Evolutionary conservation across 92 coral and sea anemone genomes (phyloP).

Genomic region (Zoanthus gigantus): DNA sequence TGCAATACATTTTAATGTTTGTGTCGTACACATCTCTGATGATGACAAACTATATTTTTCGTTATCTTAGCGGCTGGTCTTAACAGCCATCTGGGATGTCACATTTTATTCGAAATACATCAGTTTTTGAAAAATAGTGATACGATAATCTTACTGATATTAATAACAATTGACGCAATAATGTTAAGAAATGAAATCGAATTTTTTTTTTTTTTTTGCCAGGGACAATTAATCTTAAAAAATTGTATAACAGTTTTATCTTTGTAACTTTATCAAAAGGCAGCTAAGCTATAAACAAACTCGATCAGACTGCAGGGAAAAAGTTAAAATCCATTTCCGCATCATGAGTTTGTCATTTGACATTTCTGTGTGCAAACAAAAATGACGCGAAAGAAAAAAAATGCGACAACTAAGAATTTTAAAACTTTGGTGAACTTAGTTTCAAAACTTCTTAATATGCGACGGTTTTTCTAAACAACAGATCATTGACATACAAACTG

Average conservation of each 20-base stretch:
- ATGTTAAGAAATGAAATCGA: too few species aligned
- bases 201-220: too few species aligned
- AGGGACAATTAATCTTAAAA: too few species aligned
- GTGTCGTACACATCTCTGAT: too few species aligned
- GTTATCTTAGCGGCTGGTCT: too few species aligned
- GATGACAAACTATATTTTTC: too few species aligned
- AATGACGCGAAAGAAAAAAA: neutral
- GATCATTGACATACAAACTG: neutral
- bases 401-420: neutral
- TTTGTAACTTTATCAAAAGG: neutral
- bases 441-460: neutral
- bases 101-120: too few species aligned
- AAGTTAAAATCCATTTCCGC: neutral
- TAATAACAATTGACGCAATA: too few species aligned
- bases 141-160: too few species aligned
- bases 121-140: too few species aligned
- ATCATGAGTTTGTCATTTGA: neutral
- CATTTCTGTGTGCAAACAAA: neutral
- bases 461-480: neutral
- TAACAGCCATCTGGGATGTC: too few species aligned
- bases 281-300: neutral
- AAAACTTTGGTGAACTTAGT: neutral
- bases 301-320: neutral
- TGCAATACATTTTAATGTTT: too few species aligned
- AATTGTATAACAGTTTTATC: neutral